Evolutionary conservation across 2,888 invertebrate species (phyloP), one percentile per base, ranked within the genome.

Genomic region (Xiphydria camelus): DNA sequence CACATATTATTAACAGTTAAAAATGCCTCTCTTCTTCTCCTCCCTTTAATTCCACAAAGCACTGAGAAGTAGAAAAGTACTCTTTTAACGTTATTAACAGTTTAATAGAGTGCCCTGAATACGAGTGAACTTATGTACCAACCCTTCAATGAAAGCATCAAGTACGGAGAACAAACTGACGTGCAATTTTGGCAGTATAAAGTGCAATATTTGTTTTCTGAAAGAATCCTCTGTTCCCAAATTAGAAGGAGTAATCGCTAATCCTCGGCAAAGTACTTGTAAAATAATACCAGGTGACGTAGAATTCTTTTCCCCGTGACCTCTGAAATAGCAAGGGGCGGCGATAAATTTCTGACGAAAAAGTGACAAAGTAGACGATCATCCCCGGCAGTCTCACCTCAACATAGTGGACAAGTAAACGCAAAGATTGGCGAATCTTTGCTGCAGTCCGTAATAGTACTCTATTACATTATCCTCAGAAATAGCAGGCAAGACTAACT

Each of bases 391-490:
- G 2, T 1, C 15, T 54, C 53, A 68, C 68, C 59, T 19, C 25
- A 68, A 39, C 55, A 66, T 65, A 7, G 62, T 61, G 9, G 66
- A 62, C 4, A 75, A 57, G 43, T 65, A 71, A 21, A 47, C 36
- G 45, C 72, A 72, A 2, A 73, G 46, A 52, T 73, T 74, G 3
- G 36, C 38, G 44, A 74, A 70, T 57, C 75, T 62, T 41, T 49
- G 57, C 47, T 64, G 61, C 2, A 67, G 56, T 2, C 34, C 45
- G 1, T 47, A 47, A 32, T 70, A 74, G 42, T 65, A 67, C 29
- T 66, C 55, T 10, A 66, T 44, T n/a, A 68, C 43, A 49, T 69
- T 59, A 6, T 60, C 55, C 10, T 65, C 51, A 1, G 62, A 44
- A 41, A 74, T 59, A 12, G 38, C 10, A 6, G 68, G 57, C 18